Evolutionary conservation across 2,888 invertebrate species (phyloP).

Genomic region (Acrobeloides nanus): DNA sequence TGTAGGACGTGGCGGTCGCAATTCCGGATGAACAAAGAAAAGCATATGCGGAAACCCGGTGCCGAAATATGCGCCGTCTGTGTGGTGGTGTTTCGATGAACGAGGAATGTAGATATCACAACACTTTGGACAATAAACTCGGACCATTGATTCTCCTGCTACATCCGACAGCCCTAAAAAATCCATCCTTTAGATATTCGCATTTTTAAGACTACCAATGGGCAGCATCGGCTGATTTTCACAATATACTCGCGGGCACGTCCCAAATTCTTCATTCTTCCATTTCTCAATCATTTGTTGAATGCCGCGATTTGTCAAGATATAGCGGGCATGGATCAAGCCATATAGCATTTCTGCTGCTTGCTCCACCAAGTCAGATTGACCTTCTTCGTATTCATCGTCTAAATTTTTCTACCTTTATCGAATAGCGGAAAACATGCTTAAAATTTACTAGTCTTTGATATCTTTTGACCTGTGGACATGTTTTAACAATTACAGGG

Average conservation of each 20-base stretch:
- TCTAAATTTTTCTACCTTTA: no score
- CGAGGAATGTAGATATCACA: slow-evolving; percentile 99
- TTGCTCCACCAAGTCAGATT: slow-evolving; percentile 96
- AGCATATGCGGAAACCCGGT: slow-evolving; percentile 99
- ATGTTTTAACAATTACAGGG: no score
- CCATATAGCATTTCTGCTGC: slow-evolving; percentile 99
- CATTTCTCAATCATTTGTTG: slow-evolving; percentile 90
- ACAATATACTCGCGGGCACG: slow-evolving; percentile 95
- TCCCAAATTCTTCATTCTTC: slow-evolving; percentile 95
- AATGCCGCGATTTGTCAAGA: slow-evolving; percentile 78
- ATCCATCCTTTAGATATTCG: neutral
- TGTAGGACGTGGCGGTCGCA: slow-evolving; percentile 65
- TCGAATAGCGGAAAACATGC: no score
- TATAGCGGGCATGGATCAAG: slow-evolving; percentile 95
- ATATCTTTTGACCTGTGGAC: no score
- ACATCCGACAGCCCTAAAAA: slow-evolving; percentile 83
- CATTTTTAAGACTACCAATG: slow-evolving; percentile 64
- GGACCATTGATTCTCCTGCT: slow-evolving; percentile 98
- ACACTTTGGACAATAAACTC: slow-evolving; percentile 97
- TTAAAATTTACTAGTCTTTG: no score
- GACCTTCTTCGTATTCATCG: slow-evolving; percentile 76
- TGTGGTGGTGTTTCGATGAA: slow-evolving; percentile 59
- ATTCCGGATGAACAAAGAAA: slow-evolving; percentile 99
- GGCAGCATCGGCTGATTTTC: slow-evolving; percentile 96
- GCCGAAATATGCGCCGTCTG: slow-evolving; percentile 87